Percentiles rank a stretch among this genome's conserved stretches.
phyloP scores from a whole-genome alignment of 2,888 invertebrate genomes.

The Nesidiocoris tenuis region DNA sequence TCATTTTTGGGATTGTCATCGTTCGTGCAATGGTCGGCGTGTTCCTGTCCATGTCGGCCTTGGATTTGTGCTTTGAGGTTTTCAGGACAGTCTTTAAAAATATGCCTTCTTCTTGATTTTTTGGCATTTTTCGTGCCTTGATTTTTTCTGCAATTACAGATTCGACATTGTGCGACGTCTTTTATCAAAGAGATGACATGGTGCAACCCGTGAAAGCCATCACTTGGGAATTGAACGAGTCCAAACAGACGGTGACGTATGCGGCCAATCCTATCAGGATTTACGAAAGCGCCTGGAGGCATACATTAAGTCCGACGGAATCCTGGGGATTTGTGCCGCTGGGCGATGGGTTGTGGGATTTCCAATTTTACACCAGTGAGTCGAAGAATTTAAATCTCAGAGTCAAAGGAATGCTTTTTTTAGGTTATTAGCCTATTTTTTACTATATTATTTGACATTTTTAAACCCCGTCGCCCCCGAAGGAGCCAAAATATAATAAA shows the following conservation, averaged over 20 bases:
- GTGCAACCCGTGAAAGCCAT: constrained; percentile 24
- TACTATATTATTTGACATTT: too few relatives aligned
- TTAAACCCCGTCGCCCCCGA: too few relatives aligned
- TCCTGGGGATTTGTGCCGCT: constrained; percentile 29
- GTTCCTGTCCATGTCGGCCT: too few relatives aligned
- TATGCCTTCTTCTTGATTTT: too few relatives aligned
- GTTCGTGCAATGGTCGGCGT: too few relatives aligned
- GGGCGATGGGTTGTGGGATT: constrained; percentile 21
- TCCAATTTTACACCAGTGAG: constrained; percentile 39
- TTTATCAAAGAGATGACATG: constrained; percentile 15
- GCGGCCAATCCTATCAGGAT: constrained; percentile 38
- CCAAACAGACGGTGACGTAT: constrained; percentile 17
- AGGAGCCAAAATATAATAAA: too few relatives aligned
- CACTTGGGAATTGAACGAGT: constrained; percentile 37
- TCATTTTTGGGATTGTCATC: not conserved
- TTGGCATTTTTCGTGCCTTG: not conserved
- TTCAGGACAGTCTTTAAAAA: too few relatives aligned
- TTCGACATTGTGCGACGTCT: constrained; percentile 17
- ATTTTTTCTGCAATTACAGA: not conserved
- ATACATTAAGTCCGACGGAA: constrained; percentile 5
- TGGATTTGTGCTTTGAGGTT: too few relatives aligned
- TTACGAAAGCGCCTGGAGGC: constrained; percentile 23
- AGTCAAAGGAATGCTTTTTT: too few relatives aligned
- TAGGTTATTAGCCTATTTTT: too few relatives aligned
- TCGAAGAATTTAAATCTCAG: too few relatives aligned